Base-by-base conservation (phyloP, 2,888 invertebrate genomes). In the Herminia tarsipennalis region DNA sequence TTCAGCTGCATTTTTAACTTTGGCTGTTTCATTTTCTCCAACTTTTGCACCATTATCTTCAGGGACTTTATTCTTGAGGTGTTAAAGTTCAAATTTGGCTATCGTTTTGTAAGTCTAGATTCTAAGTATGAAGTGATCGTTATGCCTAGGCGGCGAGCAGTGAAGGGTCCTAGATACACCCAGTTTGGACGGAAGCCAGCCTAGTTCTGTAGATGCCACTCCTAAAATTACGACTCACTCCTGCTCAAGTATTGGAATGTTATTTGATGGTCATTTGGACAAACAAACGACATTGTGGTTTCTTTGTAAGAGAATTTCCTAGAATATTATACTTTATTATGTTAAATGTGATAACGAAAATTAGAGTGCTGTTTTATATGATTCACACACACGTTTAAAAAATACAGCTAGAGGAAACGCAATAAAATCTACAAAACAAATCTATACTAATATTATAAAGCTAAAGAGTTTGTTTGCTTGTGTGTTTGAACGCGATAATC, bases 101-200 rank as follows among this genome's bases (percentile, higher is more conserved):
- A 30, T 27, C 32, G 21, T 42, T 43, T 42, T 39, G 10, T 5
- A 17, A 25, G 32, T 33, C 21, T 36, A 8, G 40, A 37, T 42
- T 36, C 27, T 27, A 61, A 68, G 67, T 68, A 54, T 64, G 54
- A 61, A 75, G 76, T 56, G 77, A 67, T 80, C 78, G 80, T 78
- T 79, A 77, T 74, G 77, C 73, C 76, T 76, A 66, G 70, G 65
- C 70, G 70, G 72, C 69, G 73, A 76, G 71, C 69, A 65, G 53
- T 70, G 71, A 62, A 79, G 79, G 53, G 66, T 61, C 62, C 71
- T 73, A 66, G 68, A 70, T 68, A 69, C 70, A 66, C 62, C 70
- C 61, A 64, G 73, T 63, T 74, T 74, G 71, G 74, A 72, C 29
- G 35, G 21, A 29, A 50, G 75, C 74, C 74, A 76, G 73, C 40